These are phyloP conservation scores for Ianthella basta DNA, from an alignment of 37 sponge, comb jelly and placozoan genomes.

Conservation along the genomic window DNA sequence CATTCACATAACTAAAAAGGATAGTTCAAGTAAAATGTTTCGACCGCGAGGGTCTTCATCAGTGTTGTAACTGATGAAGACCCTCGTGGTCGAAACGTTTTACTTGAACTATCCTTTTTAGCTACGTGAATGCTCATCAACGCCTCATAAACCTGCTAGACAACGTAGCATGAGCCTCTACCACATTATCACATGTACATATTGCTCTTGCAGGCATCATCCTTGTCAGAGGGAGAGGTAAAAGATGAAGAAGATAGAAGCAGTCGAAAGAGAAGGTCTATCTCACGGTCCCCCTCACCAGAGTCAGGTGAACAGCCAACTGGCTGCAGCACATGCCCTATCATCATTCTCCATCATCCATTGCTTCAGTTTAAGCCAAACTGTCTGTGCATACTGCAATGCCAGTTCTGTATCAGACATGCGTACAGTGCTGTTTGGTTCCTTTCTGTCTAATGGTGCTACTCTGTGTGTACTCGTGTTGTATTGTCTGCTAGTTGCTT, in stretches of 20 bases:
- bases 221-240: conserved; percentile 65
- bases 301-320: background rate
- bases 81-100: too few relatives aligned
- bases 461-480: background rate
- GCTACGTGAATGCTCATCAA: too few relatives aligned
- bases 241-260: conserved; percentile 44
- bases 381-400: too few relatives aligned
- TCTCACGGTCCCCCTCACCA: background rate
- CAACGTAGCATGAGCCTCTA: too few relatives aligned
- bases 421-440: background rate
- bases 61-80: too few relatives aligned
- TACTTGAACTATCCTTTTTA: too few relatives aligned
- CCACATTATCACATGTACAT: too few relatives aligned
- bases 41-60: too few relatives aligned
- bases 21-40: too few relatives aligned
- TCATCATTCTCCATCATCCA: background rate
- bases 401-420: background rate
- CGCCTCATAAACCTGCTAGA: too few relatives aligned
- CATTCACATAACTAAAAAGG: too few relatives aligned
- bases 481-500: too few relatives aligned
- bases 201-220: conserved; percentile 38
- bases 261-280: background rate
- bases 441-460: background rate
- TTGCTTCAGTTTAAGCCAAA: background rate
- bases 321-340: background rate